Conservation (phyloP, 2,797 vertebrate species). For the Ispidina picta region DNA sequence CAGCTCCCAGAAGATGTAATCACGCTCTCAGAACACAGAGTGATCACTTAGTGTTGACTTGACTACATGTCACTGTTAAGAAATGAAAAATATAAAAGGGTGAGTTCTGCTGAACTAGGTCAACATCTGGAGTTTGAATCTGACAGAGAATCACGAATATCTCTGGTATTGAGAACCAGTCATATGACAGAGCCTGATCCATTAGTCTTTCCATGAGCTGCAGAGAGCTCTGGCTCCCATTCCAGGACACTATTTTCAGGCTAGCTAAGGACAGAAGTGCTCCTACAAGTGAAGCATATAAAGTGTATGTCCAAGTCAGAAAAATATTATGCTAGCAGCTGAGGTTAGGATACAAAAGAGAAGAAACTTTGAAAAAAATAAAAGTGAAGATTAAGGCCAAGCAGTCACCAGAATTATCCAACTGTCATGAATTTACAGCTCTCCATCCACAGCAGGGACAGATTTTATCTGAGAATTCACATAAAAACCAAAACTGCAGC, state of each 20-base stretch:
- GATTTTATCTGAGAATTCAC: neutral
- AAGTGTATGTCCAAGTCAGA: conserved; percentile 19
- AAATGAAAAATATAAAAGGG: neutral
- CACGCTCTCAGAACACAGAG: neutral
- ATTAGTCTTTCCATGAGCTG: neutral
- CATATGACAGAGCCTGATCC: neutral
- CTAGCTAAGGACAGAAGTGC: conserved; percentile 26
- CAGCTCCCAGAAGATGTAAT: neutral
- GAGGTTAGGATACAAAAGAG: neutral
- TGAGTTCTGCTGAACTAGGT: neutral
- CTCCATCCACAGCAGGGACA: neutral
- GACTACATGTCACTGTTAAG: neutral
- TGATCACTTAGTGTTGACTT: neutral
- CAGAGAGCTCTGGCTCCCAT: neutral
- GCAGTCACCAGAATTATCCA: neutral
- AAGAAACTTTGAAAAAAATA: neutral
- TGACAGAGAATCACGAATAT: neutral
- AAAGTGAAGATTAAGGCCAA: neutral
- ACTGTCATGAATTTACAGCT: neutral
- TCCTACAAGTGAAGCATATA: neutral
- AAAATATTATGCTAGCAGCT: conserved; percentile 20
- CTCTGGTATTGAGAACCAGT: neutral
- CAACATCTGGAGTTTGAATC: neutral
- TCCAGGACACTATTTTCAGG: conserved; percentile 27
- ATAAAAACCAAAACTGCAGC: neutral